phyloP scores from a whole-genome alignment of 2,113 vertebrate species.

The Machaerirhynchus nigripectus region DNA sequence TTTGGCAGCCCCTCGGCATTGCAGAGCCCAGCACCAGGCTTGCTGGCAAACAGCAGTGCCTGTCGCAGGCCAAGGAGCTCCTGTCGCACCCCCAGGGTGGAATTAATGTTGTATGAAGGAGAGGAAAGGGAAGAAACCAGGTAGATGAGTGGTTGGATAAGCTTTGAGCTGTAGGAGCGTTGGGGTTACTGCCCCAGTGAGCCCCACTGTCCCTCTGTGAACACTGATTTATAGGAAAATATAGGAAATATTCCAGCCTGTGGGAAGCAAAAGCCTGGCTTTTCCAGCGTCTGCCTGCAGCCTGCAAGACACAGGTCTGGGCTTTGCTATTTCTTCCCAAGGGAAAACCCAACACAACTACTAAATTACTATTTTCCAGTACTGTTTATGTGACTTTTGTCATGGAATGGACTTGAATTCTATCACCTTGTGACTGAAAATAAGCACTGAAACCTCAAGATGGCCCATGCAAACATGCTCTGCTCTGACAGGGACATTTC shows the following conservation, averaged over 20 bases:
- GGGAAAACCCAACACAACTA: not conserved
- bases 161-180: not conserved
- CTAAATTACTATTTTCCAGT: not conserved
- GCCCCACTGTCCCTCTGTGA: not conserved
- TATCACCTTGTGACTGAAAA: not conserved
- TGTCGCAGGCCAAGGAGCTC: not conserved
- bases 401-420: not conserved
- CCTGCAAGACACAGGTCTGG: not conserved
- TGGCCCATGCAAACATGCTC: fast-evolving
- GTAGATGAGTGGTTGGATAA: not conserved
- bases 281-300: not conserved
- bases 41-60: not conserved
- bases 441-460: not conserved
- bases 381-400: not conserved
- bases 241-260: not conserved
- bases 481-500: not conserved
- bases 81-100: not conserved
- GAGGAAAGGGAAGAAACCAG: not conserved
- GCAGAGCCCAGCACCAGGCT: not conserved
- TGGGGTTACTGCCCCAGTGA: not conserved
- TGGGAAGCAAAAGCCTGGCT: not conserved
- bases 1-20: not conserved
- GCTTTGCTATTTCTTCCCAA: not conserved
- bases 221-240: not conserved
- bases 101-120: not conserved